Percentiles rank a stretch among this genome's conserved stretches.
phyloP scores from a whole-genome alignment of 2,888 invertebrate species.

The Acleris holmiana region DNA sequence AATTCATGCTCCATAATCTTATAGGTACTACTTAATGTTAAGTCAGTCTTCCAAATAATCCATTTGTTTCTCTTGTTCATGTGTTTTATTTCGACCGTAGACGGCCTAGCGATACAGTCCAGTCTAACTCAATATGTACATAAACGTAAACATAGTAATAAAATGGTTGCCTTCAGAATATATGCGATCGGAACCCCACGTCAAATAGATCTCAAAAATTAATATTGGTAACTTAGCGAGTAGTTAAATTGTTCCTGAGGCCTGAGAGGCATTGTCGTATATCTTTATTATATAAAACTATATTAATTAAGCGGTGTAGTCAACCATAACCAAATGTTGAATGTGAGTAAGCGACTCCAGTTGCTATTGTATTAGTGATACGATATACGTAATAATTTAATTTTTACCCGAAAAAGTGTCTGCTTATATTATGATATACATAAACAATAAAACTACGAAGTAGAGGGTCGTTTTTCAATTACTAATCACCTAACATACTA shows the following conservation, averaged over 20 bases:
- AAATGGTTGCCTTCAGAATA: slow-evolving; percentile 57
- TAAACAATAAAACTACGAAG: slow-evolving; percentile 83
- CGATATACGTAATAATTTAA: slow-evolving; percentile 83
- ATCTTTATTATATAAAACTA: slow-evolving; percentile 71
- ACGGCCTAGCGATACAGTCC: slow-evolving; percentile 34
- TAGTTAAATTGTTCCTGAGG: slow-evolving; percentile 84
- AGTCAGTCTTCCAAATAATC: slow-evolving; percentile 33
- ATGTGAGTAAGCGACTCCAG: slow-evolving; percentile 83
- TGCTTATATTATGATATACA: slow-evolving; percentile 78
- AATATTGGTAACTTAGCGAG: slow-evolving; percentile 79
- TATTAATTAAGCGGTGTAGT: slow-evolving; percentile 70
- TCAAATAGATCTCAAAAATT: slow-evolving; percentile 71
- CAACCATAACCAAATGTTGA: slow-evolving; percentile 82
- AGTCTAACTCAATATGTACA: slow-evolving; percentile 31
- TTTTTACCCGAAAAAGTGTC: slow-evolving; percentile 83
- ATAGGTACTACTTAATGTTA: slow-evolving; percentile 9
- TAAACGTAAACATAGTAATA: slow-evolving; percentile 32
- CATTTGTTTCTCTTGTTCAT: background rate
- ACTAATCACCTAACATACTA: slow-evolving; percentile 10
- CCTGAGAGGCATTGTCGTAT: slow-evolving; percentile 81
- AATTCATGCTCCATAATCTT: no score
- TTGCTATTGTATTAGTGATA: slow-evolving; percentile 84
- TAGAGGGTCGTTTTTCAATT: slow-evolving; percentile 55
- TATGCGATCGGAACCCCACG: slow-evolving; percentile 74
- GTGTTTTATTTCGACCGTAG: slow-evolving; percentile 7